Conservation (phyloP, 2,113 vertebrate genomes). For the Nerophis lumbriciformis region DNA sequence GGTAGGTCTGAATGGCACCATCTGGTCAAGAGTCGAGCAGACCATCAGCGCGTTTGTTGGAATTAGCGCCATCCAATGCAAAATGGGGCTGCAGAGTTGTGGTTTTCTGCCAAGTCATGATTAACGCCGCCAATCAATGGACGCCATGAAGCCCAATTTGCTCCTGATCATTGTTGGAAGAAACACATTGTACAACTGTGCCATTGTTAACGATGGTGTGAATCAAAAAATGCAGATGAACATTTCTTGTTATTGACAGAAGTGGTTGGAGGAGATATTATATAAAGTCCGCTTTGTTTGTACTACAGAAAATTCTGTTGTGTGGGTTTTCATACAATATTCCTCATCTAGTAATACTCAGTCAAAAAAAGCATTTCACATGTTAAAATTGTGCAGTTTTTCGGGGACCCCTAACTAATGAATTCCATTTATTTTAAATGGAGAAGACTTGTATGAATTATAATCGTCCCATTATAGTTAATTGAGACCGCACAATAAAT, state of each 20-base stretch:
- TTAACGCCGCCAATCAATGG: slow-evolving; percentile 9
- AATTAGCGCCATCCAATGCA: background rate
- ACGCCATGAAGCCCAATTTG: background rate
- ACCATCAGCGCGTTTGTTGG: background rate
- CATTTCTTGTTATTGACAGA: background rate
- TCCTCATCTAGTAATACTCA: too few species aligned
- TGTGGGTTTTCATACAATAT: too few species aligned
- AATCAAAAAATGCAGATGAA: background rate
- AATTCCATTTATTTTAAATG: too few species aligned
- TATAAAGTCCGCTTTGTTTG: too few species aligned
- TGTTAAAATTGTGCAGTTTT: too few species aligned
- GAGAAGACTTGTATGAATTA: too few species aligned
- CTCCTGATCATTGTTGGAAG: background rate
- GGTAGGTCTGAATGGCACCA: background rate
- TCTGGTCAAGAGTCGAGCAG: slow-evolving; percentile 4
- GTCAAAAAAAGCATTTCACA: too few species aligned
- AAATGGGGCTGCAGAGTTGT: background rate
- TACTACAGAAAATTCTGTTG: too few species aligned
- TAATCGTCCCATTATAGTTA: too few species aligned
- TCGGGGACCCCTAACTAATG: too few species aligned
- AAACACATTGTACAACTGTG: background rate
- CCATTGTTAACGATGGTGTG: background rate
- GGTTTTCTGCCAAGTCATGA: background rate
- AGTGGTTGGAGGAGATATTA: too few species aligned
- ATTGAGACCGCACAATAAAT: too few species aligned